phyloP scores from a whole-genome alignment of 2,797 vertebrate genomes.

The Brachyalestes nurse region DNA sequence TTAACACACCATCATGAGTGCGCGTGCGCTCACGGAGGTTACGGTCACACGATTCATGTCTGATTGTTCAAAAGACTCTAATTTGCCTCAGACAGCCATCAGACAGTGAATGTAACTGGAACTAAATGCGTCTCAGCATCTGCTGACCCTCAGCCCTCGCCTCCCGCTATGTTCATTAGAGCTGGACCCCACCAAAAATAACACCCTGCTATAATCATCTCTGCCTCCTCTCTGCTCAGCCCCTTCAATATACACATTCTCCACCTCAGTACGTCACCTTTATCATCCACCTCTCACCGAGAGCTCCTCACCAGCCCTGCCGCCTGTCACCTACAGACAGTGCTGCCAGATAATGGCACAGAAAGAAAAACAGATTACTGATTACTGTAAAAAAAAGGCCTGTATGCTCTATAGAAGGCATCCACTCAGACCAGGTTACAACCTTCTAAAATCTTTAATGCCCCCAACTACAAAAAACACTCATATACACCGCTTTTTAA shows the following conservation, averaged over 20 bases:
- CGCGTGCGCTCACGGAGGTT: not conserved
- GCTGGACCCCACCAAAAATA: conserved; percentile 53
- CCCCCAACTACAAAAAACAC: too few species aligned
- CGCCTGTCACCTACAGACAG: conserved; percentile 24
- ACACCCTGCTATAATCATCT: conserved; percentile 43
- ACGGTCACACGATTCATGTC: not conserved
- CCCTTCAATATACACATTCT: conserved; percentile 48
- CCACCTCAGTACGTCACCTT: conserved; percentile 14
- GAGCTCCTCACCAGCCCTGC: conserved; percentile 14
- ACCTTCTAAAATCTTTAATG: not conserved
- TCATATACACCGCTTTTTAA: too few species aligned
- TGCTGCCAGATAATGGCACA: conserved; percentile 24
- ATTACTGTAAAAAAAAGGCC: not conserved
- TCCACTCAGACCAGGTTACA: not conserved
- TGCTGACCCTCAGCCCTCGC: conserved; percentile 47
- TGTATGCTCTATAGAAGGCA: conserved; percentile 15
- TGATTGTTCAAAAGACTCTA: conserved; percentile 25
- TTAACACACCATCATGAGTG: conserved; percentile 11
- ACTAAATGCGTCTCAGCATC: conserved; percentile 47
- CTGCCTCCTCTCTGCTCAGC: conserved; percentile 17
- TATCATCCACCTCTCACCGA: conserved; percentile 42
- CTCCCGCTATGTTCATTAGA: conserved; percentile 51
- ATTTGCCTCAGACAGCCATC: conserved; percentile 28
- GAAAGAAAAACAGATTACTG: conserved; percentile 12
- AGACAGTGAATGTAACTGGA: conserved; percentile 34